Conservation (phyloP, 2,113 vertebrate genomes). For the Limnothrissa miodon region DNA sequence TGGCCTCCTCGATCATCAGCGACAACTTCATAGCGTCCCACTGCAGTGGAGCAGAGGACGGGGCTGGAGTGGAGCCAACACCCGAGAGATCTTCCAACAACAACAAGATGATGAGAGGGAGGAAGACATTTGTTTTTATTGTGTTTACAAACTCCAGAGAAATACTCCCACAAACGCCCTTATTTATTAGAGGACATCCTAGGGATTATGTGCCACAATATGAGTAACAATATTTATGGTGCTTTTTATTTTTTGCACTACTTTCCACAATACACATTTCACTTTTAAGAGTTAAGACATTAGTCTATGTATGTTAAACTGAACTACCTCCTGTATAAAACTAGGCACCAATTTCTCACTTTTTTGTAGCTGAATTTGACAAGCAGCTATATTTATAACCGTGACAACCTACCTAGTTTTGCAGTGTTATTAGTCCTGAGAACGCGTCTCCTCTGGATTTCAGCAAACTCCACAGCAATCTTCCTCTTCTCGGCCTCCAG, state of each 20-base stretch:
- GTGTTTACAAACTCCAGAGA: not conserved
- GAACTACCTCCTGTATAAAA: too few species aligned
- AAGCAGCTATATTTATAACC: too few species aligned
- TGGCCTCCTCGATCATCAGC: conserved; percentile 93
- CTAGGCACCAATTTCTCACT: too few species aligned
- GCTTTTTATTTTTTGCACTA: not conserved
- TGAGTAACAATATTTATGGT: not conserved
- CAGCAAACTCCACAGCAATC: conserved; percentile 81
- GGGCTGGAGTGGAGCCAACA: conserved; percentile 11
- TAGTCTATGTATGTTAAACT: too few species aligned
- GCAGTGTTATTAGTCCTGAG: conserved; percentile 54
- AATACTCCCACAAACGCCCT: not conserved
- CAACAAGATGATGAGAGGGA: not conserved
- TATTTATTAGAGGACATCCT: not conserved
- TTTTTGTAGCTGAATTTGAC: too few species aligned
- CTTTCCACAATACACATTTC: not conserved
- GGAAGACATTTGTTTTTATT: not conserved
- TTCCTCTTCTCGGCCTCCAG: conserved; percentile 91
- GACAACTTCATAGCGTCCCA: conserved; percentile 94
- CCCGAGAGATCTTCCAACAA: not conserved
- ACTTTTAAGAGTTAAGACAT: not conserved
- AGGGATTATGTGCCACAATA: too few species aligned
- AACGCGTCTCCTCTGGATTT: conserved; percentile 74
- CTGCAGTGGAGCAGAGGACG: conserved; percentile 70
- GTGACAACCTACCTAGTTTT: conserved; percentile 52